phyloP scores from a whole-genome alignment of 2,113 vertebrate genomes.

The Pollachius pollachius region DNA sequence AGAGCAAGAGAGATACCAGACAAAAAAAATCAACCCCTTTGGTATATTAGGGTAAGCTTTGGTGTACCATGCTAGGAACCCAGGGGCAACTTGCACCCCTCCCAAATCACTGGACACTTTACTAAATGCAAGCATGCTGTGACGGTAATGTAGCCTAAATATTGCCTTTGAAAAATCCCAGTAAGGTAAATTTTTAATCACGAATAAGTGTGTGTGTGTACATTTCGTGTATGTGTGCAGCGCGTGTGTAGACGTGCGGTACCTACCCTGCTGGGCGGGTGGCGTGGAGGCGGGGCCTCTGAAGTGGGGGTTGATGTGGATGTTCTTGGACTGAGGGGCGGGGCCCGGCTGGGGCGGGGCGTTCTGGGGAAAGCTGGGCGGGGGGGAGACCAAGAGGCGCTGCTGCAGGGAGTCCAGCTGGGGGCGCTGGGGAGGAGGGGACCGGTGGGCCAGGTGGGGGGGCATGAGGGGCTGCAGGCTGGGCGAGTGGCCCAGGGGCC shows the following conservation, averaged over 20 bases:
- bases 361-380: slow-evolving; percentile 64
- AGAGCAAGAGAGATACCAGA: not conserved
- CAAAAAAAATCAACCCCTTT: too few species aligned
- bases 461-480: slow-evolving; percentile 84
- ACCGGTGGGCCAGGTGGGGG: slow-evolving; percentile 85
- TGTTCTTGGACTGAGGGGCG: slow-evolving; percentile 88
- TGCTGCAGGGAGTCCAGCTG: slow-evolving; percentile 81
- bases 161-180: too few species aligned
- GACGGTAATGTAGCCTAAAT: too few species aligned
- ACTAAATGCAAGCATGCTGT: too few species aligned
- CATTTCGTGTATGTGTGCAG: too few species aligned
- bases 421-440: slow-evolving; percentile 77
- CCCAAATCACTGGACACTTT: too few species aligned
- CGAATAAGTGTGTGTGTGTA: too few species aligned
- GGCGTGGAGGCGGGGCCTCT: slow-evolving; percentile 85
- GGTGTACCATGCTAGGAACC: too few species aligned
- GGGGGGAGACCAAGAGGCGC: slow-evolving; percentile 82
- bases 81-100: too few species aligned
- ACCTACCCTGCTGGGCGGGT: slow-evolving; percentile 81
- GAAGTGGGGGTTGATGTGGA: slow-evolving; percentile 98
- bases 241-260: not conserved
- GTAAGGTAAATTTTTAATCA: too few species aligned
- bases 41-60: too few species aligned
- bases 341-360: slow-evolving; percentile 54
- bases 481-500: slow-evolving; percentile 74